Evolutionary conservation across 1,140 invertebrate species (phyloP), one percentile per base, ranked within the genome.

Genomic region (Megathymus violae): DNA sequence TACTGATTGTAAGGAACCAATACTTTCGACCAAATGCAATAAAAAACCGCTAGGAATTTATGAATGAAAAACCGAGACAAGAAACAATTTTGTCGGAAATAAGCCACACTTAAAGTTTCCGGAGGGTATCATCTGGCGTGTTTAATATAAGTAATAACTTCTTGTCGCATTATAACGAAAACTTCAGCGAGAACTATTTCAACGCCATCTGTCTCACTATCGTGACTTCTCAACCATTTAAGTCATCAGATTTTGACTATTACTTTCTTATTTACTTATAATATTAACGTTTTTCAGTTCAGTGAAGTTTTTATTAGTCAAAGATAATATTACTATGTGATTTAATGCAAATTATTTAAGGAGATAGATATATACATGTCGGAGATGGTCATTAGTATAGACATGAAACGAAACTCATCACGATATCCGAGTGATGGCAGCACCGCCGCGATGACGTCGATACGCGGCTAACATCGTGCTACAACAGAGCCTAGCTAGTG

Each of bases 151-250:
- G 17, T 41, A 40, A 54, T 54, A 41, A 54, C 34, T 71, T 64
- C 58, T 58, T 52, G 59, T 47, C 64, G 62, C 69, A 71, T 71
- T 71, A 71, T 63, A 56, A 66, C 22, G 61, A 60, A 19, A 43
- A 50, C 41, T 43, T 62, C 50, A 36, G 15, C 62, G 38, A 48
- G 47, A 71, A 62, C 65, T 68, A 68, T 67, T 61, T 67, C 25
- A 34, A 58, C 62, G 56, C 63, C 67, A 66, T 69, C 67, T 69
- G 67, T 65, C 63, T 58, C 22, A 54, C 67, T 69, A 62, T 66
- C 63, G 44, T 31, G 34, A 41, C 52, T 34, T 63, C 62, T 17
- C 62, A 71, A 64, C 65, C 65, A 68, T 64, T 63, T 36, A 65
- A 68, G 58, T 71, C 19, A 22, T 22, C 19, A 22, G 2, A 22